These are phyloP conservation scores for Zaprionus bogoriensis DNA, from an alignment of 2,888 invertebrate species.

Conservation along the genomic window DNA sequence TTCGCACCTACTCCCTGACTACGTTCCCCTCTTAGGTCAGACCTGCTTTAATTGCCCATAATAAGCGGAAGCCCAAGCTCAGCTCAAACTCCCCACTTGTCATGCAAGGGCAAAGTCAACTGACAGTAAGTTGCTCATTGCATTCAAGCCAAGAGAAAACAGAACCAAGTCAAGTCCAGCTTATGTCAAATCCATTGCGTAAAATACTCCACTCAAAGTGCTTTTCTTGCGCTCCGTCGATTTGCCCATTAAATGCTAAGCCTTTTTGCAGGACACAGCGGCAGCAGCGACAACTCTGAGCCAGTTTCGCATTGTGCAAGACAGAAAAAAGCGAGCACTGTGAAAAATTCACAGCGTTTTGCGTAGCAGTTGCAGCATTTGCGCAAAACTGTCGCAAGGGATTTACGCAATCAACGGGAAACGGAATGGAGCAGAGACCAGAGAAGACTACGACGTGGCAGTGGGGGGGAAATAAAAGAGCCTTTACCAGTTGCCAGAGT, in stretches of 20 bases:
- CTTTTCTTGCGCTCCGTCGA: constrained; percentile 13
- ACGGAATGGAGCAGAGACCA: not conserved
- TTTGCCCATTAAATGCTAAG: constrained; percentile 37
- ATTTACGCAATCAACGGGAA: constrained; percentile 49
- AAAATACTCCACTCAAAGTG: constrained; percentile 24
- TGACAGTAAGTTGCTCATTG: constrained; percentile 19
- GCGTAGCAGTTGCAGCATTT: constrained; percentile 40
- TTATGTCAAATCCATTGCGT: constrained; percentile 38
- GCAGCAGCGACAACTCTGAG: constrained; percentile 34
- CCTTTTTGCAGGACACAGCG: constrained; percentile 19
- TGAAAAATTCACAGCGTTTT: constrained; percentile 22
- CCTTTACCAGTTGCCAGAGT: constrained; percentile 20
- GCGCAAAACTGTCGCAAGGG: constrained; percentile 35
- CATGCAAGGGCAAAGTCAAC: too few species aligned
- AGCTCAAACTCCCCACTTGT: constrained; percentile 15
- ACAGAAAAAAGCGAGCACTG: constrained; percentile 4
- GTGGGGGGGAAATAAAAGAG: constrained; percentile 5
- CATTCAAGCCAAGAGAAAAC: too few species aligned
- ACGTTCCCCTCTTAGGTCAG: too few species aligned
- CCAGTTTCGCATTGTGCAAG: constrained; percentile 22
- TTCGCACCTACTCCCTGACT: too few species aligned
- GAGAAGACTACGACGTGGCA: not conserved
- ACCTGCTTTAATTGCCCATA: constrained; percentile 46
- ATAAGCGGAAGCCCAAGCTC: constrained; percentile 35
- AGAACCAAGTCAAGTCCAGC: too few species aligned